Percentiles rank a stretch among this genome's conserved stretches.
These are phyloP conservation scores for Centropristis striata DNA, from an alignment of 2,113 vertebrate species.

Conservation along the genomic window DNA sequence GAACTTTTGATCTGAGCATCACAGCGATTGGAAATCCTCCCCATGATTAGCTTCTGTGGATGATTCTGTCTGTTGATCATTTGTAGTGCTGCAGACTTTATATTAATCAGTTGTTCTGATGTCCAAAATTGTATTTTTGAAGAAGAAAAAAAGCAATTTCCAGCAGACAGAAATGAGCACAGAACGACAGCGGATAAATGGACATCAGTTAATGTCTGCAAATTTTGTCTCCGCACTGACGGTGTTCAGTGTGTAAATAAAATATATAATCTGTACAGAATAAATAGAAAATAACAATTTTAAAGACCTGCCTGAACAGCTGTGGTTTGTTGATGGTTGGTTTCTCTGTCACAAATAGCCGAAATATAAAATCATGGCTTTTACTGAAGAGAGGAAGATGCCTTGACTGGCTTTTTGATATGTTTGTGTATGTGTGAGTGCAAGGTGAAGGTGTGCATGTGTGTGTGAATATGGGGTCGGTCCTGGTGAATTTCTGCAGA, in stretches of 20 bases:
- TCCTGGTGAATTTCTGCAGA: conserved; percentile 85
- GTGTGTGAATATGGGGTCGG: conserved; percentile 48
- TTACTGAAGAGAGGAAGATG: conserved; percentile 39
- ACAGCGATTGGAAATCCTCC: background rate
- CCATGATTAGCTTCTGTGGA: conserved; percentile 3
- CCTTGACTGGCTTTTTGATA: conserved; percentile 48
- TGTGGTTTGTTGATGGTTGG: conserved; percentile 64
- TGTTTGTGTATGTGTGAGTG: conserved; percentile 29
- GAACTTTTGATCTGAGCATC: conserved; percentile 20
- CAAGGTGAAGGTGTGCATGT: background rate
- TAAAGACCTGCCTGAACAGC: conserved; percentile 73
- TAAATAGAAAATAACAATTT: conserved; percentile 80
- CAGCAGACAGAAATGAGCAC: conserved; percentile 26
- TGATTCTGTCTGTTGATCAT: conserved; percentile 9
- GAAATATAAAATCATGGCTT: conserved; percentile 49
- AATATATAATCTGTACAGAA: conserved; percentile 87
- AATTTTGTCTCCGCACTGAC: conserved; percentile 68
- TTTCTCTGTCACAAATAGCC: conserved; percentile 54
- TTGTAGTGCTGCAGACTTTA: conserved; percentile 57
- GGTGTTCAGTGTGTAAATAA: conserved; percentile 77
- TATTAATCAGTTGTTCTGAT: conserved; percentile 19
- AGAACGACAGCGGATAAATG: conserved; percentile 7
- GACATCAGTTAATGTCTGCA: conserved; percentile 38
- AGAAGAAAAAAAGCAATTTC: conserved; percentile 3
- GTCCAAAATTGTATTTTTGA: conserved; percentile 6